These are phyloP conservation scores for Philhelius pedissequus DNA, from an alignment of 2,888 invertebrate species.

Conservation along the genomic window DNA sequence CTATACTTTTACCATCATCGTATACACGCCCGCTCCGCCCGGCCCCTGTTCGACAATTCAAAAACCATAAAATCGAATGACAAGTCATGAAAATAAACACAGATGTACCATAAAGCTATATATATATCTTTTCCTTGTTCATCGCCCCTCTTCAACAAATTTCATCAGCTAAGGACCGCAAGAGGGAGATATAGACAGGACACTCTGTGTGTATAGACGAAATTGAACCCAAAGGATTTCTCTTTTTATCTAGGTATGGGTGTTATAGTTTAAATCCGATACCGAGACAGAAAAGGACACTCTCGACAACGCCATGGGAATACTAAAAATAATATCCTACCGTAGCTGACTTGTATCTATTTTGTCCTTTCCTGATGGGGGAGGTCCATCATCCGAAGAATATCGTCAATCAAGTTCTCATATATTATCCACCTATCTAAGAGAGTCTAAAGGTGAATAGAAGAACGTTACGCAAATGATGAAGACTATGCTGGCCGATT, in stretches of 20 bases:
- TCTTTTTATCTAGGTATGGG: not conserved
- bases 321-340: slow-evolving; percentile 64
- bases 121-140: not conserved
- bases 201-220: not conserved
- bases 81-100: slow-evolving; percentile 60
- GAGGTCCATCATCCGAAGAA: not conserved
- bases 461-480: slow-evolving; percentile 51
- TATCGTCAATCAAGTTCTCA: not conserved
- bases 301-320: slow-evolving; percentile 39
- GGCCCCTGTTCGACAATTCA: not conserved
- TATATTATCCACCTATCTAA: not conserved
- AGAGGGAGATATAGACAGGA: not conserved
- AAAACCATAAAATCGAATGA: slow-evolving; percentile 38
- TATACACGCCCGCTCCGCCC: not conserved
- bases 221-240: slow-evolving; percentile 16
- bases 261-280: slow-evolving; percentile 27
- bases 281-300: slow-evolving; percentile 27
- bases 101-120: too few relatives aligned
- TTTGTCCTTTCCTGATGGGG: slow-evolving; percentile 5
- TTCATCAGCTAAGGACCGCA: slow-evolving; percentile 8
- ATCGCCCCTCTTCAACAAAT: not conserved
- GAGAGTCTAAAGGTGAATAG: slow-evolving; percentile 14
- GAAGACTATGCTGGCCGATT: slow-evolving; percentile 10
- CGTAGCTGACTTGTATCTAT: slow-evolving; percentile 20
- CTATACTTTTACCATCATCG: not conserved